Percentiles rank a stretch among this genome's conserved stretches.
Conservation (phyloP, 2,113 vertebrate genomes). For the Platysteira castanea region DNA sequence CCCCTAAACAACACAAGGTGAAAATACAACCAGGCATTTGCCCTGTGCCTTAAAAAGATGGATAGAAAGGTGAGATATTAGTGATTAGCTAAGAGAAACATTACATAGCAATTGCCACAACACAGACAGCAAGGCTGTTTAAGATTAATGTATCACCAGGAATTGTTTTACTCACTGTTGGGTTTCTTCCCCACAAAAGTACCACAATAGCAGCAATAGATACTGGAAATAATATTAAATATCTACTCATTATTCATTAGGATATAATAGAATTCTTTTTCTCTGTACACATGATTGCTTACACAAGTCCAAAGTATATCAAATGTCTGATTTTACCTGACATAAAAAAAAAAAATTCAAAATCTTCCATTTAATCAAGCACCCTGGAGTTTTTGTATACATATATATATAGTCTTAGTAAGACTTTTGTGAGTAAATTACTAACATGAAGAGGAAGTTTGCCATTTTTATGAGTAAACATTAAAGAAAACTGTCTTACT, state of each 20-base stretch:
- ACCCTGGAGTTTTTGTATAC: not conserved
- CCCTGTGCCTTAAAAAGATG: not conserved
- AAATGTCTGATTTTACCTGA: not conserved
- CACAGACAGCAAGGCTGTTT: not conserved
- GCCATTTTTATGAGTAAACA: not conserved
- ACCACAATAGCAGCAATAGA: not conserved
- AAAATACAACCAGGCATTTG: not conserved
- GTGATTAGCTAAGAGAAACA: not conserved
- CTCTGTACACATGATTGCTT: accelerated
- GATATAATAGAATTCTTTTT: not conserved
- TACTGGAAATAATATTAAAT: not conserved
- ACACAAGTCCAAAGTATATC: not conserved
- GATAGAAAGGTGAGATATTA: not conserved
- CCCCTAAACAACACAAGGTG: not conserved
- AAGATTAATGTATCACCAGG: not conserved
- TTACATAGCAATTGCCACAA: not conserved
- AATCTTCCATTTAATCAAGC: not conserved
- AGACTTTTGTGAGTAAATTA: not conserved
- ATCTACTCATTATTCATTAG: not conserved
- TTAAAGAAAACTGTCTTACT: not conserved
- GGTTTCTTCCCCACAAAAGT: not conserved
- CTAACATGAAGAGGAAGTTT: not conserved
- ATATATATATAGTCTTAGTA: not conserved
- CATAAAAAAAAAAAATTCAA: not conserved
- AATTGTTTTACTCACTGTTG: not conserved